Base-by-base conservation (phyloP, 2,888 invertebrate genomes). In the Cacoxenus indagator region DNA sequence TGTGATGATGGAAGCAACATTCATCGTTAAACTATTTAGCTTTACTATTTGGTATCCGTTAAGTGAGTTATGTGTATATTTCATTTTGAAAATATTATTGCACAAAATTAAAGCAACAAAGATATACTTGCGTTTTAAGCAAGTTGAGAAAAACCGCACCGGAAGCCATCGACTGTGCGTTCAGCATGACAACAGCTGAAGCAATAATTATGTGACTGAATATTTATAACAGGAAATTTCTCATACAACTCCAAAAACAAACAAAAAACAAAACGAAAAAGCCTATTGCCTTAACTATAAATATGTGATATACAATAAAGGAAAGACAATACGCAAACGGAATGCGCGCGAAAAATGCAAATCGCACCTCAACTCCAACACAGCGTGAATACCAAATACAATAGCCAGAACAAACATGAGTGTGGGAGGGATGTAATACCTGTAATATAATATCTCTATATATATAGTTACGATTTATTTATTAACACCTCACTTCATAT, bases 291-390 rank as follows among this genome's bases (percentile, higher is more conserved):
- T 43, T 51, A 17, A 59, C 37, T 31, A 59, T 37, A 59, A 59
- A 31, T 37, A 37, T 31, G 19, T 22, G 31, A 14, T 57, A 8
- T n/a, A 26, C 29, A 29, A n/a, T 26, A 14, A n/a, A 14, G 24
- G 55, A 6, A 26, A 9, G 29, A 29, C 57, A 29, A 27, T 43
- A 43, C 61, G 57, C 43, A 66, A 55, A 26, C 51, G 17, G 43
- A 62, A 84, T 78, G 83, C 79, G 82, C n/a, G 24, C 83, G 84
- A 80, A 84, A 83, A 81, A 80, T 80, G 80, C 79, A 84, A 80
- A 84, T 84, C n/a, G 81, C 70, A 78, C 68, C 65, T 67, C 73
- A 67, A 77, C 46, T 19, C 73, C 67, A 68, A 51, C 22, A 22
- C 51, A 22, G 17, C 17, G 19, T 51, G 51, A 51, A 51, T 51